Evolutionary conservation across 2,797 vertebrate species (phyloP).

Genomic region (Myotis pilosus): DNA sequence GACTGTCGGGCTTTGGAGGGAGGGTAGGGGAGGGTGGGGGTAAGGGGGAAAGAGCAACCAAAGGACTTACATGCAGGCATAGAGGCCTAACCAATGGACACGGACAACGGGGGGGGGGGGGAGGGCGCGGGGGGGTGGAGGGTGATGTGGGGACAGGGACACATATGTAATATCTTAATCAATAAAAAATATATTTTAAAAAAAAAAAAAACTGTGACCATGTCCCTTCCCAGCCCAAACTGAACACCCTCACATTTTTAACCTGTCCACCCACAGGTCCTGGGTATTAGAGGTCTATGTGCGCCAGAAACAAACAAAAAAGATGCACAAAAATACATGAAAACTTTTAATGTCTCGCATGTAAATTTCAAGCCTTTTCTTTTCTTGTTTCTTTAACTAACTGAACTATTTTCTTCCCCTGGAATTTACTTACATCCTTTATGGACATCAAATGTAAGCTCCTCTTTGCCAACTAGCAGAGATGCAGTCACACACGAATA

Average conservation of each 20-base stretch:
- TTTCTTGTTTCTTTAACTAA: neutral
- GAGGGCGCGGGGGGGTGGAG: no score
- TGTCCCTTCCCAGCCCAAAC: neutral
- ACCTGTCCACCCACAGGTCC: neutral
- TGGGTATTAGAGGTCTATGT: neutral
- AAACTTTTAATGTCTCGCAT: neutral
- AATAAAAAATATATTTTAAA: no score
- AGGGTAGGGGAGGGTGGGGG: no score
- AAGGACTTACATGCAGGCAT: no score
- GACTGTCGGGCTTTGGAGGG: no score
- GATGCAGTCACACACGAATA: neutral
- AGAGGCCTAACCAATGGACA: no score
- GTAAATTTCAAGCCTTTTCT: neutral
- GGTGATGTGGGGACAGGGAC: no score
- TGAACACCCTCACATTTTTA: neutral
- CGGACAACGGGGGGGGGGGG: no score
- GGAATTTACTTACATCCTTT: neutral
- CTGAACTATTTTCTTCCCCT: neutral
- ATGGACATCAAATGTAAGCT: conserved; percentile 9
- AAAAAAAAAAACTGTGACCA: neutral
- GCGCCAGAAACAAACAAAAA: neutral
- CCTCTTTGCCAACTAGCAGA: neutral
- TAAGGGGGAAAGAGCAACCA: no score
- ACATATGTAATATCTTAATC: no score
- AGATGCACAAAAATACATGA: neutral